Evolutionary conservation across 2,888 invertebrate species (phyloP).

Genomic region (Lymantria monacha): DNA sequence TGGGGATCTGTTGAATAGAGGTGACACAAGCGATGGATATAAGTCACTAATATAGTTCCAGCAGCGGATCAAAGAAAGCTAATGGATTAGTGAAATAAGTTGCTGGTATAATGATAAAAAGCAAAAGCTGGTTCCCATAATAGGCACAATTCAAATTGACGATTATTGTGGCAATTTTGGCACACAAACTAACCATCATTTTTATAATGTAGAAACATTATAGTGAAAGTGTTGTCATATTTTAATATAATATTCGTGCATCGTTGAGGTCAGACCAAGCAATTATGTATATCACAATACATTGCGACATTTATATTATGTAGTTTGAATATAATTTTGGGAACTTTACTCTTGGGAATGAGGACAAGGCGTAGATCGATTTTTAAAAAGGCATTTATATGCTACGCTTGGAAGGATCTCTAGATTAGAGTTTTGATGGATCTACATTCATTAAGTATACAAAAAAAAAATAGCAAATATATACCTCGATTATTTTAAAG

Average conservation of each 20-base stretch:
- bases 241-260: slow-evolving; percentile 2
- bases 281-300: slow-evolving; percentile 26
- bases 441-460: no score
- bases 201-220: slow-evolving; percentile 1
- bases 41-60: no score
- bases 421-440: no score
- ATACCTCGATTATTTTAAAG: no score
- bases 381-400: not conserved
- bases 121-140: not conserved
- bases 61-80: no score
- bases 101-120: no score
- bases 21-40: no score
- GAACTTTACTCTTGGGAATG: slow-evolving; percentile 24
- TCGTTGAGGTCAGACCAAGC: slow-evolving; percentile 16
- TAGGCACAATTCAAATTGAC: not conserved
- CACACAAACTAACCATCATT: not conserved
- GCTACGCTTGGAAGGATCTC: no score
- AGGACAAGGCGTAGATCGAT: slow-evolving; percentile 1
- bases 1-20: no score
- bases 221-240: slow-evolving; percentile 4
- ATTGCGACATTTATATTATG: slow-evolving; percentile 19
- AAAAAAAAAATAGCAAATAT: no score
- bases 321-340: slow-evolving; percentile 20
- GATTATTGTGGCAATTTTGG: not conserved
- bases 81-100: no score